Evolutionary conservation across 2,888 invertebrate genomes (phyloP), one percentile per base, ranked within the genome.

Genomic region (Drosophila maculinotata): DNA sequence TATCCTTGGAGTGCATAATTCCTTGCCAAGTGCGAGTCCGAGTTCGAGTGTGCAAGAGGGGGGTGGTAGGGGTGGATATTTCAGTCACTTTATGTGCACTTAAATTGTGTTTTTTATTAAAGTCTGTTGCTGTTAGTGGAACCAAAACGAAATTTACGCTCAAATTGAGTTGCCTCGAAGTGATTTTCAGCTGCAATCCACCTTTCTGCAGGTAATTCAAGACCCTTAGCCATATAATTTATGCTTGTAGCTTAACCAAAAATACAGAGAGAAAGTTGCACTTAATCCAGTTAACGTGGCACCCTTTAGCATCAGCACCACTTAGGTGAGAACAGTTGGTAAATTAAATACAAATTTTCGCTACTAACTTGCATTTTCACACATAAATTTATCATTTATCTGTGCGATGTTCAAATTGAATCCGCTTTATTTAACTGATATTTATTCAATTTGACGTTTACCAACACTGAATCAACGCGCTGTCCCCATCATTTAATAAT

Each of bases 1-100:
- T 72, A 82, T 75, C 83, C 79, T 84, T 69, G 66, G 65, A 87
- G 85, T 87, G 85, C 87, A 84, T 87, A 87, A 83, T 69, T 76
- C 74, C 80, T 48, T 49, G 14, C 59, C 48, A 62, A 59, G 30
- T 42, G 9, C n/a, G 8, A 28, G 33, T 38, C 17, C 6, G 17
- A 17, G 17, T 20, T 17, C 36, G 17, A 38, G 33, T 15, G 33
- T 33, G 33, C 4, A 33, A 9, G 6, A 30, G 7, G n/a, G 8
- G 28, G n/a, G 47, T 28, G 25, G 35, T n/a, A n/a, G 49, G 30
- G 12, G 45, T 1, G 17, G 44, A 35, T 76, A 51, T 78, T 79
- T 66, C 59, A 60, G 80, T 56, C 74, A 69, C 74, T 86, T 79
- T 79, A 79, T 84, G 79, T 78, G 85, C 81, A 81, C 81, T 81